Conservation (phyloP, 2,797 vertebrate species). For the Poecile montanus region DNA sequence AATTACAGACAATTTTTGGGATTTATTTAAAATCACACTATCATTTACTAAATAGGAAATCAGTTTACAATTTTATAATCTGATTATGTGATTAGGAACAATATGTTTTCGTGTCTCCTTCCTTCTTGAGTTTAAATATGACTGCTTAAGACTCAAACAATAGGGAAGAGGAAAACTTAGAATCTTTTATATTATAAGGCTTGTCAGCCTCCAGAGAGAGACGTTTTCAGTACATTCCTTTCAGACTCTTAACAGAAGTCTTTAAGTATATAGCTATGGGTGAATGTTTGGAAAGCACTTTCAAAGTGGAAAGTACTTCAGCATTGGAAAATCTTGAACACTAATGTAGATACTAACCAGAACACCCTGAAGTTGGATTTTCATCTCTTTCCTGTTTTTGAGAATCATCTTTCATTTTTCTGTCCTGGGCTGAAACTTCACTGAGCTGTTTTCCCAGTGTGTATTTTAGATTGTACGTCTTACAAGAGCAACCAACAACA, state of each 20-base stretch:
- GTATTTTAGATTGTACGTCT: neutral
- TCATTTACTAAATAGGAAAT: slow-evolving; percentile 13
- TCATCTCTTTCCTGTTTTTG: neutral
- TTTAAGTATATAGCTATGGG: slow-evolving; percentile 33
- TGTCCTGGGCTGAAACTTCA: neutral
- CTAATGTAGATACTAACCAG: neutral
- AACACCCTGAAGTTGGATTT: neutral
- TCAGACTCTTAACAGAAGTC: slow-evolving; percentile 1
- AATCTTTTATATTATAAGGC: neutral
- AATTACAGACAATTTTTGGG: neutral
- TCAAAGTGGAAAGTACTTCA: neutral
- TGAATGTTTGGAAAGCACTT: slow-evolving; percentile 48
- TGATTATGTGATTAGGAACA: neutral
- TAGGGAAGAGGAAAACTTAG: neutral
- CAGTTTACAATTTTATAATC: neutral
- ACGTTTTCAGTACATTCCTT: slow-evolving; percentile 40
- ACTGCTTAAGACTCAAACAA: neutral
- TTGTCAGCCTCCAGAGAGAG: neutral
- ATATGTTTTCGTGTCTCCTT: neutral
- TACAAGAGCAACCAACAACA: neutral
- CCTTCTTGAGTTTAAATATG: neutral
- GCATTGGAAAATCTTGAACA: neutral
- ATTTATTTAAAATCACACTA: slow-evolving; percentile 8
- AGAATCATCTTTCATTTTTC: neutral
- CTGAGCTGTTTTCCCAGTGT: neutral